Evolutionary conservation across 2,888 invertebrate species (phyloP).

Genomic region (Lasioglossum morio): DNA sequence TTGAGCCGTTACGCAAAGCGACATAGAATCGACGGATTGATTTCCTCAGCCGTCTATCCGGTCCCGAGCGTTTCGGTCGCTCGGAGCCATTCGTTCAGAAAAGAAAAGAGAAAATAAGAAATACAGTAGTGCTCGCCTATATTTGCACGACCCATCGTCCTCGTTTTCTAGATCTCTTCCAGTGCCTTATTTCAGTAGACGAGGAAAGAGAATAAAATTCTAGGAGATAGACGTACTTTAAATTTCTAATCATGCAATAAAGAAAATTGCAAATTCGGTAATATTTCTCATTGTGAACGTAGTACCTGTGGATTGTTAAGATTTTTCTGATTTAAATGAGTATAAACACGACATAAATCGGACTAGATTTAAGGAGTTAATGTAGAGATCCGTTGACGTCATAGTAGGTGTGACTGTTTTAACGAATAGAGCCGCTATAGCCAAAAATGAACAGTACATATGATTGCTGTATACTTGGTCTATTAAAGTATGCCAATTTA

Average conservation of each 20-base stretch:
- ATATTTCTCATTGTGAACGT: neutral
- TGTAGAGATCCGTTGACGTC: too few relatives aligned
- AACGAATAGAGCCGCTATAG: too few relatives aligned
- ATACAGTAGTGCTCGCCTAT: neutral
- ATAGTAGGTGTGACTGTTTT: too few relatives aligned
- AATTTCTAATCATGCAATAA: neutral
- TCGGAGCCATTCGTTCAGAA: neutral
- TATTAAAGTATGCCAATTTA: too few relatives aligned
- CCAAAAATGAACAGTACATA: too few relatives aligned
- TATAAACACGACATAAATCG: neutral
- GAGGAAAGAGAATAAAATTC: neutral
- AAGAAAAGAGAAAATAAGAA: neutral
- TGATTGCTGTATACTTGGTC: too few relatives aligned
- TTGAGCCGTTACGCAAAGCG: conserved; percentile 32
- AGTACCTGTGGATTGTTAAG: neutral
- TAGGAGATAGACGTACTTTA: neutral
- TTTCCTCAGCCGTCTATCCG: conserved; percentile 10
- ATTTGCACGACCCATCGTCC: too few relatives aligned
- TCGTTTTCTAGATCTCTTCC: too few relatives aligned
- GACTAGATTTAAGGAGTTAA: neutral
- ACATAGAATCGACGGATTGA: neutral
- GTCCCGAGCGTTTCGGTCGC: neutral
- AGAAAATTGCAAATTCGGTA: neutral
- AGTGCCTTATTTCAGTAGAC: neutral
- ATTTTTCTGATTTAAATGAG: neutral